Evolutionary conservation across 2,797 vertebrate species (phyloP), one percentile per base, ranked within the genome.

Genomic region (Lacerta viridis): DNA sequence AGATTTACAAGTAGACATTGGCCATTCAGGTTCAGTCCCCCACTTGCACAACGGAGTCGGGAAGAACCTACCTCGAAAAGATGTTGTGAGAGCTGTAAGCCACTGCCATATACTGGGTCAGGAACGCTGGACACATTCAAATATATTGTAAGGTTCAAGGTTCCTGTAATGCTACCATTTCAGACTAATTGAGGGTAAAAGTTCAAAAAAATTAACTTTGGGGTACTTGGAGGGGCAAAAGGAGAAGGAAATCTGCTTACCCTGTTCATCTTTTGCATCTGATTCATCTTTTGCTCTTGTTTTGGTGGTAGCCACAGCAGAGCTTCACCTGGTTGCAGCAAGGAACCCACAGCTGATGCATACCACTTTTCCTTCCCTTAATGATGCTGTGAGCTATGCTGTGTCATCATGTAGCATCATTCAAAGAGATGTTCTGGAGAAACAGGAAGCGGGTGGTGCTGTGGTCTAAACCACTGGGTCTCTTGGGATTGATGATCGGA

Each of bases 1-100:
- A 84, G 74, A 88, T 88, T 84, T 84, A 84, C 81, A 71, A 55
- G 46, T 5, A 55, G n/a, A 71, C 55, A 13, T 18, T 66, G 74
- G 78, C 83, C 17, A 69, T 33, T 41, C 18, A 83, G 55, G 64
- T 50, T 33, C 59, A 66, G 39, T 18, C 23, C 18, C 36, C 11
- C 50, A 29, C 55, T 41, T 46, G 79, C 13, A 9, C 69, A 75
- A 36, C 33, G 71, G 20, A 13, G 3, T 50, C 11, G 13, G 29
- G 39, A 80, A 81, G 69, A 3, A 27, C 39, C 68, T 72, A 13
- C 17, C 33, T 81, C 36, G 25, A 27, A 80, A 7, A 17, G 23
- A 72, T 29, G 46, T 59, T 87, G 23, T n/a, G 59, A 55, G 25
- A 78, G 27, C 33, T 43, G 64, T 18, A 41, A 36, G 10, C 17